Base-by-base conservation (phyloP, 2,797 vertebrate genomes). In the Dicrostonyx torquatus region DNA sequence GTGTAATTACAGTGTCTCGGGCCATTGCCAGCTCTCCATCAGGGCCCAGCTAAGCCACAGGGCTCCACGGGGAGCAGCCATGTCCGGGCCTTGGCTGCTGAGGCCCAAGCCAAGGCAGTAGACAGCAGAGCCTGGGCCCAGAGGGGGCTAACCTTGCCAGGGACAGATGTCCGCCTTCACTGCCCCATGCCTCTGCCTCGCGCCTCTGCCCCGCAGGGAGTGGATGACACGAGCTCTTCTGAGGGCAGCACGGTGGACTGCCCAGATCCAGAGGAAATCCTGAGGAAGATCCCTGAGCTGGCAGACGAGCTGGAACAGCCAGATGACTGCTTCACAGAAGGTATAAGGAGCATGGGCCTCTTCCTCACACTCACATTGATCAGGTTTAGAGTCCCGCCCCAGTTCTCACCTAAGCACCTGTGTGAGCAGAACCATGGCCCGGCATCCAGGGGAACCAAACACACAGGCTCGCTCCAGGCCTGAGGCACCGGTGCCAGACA, bases 241-340 rank as follows among this genome's bases (percentile, higher is more conserved):
- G 99, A 99, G 97, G 99, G 99, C 97, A 99, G 99, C 98, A 99
- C 99, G 0, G 99, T 99, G 97, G 99, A 99, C 98, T 98, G 99
- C 93, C 98, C 97, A 83, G 99, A 99, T n/a, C 98, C 99, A 0
- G 99, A 99, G 55, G 99, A 99, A 58, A 98, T 99, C 34, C 98
- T 99, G 96, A 99, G 98, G 34, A 98, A 99, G 94, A 98, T 98
- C 91, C 98, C 99, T 0, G 99, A 99, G 97, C 98, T 98, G 97
- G 98, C 98, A 0, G 99, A 99, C 15, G 99, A 99, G 87, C 97
- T 98, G 0, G 98, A 99, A 97, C 99, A 99, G n/a, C 99, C 99
- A 0, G 99, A 99, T 1, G 98, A 99, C 96, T 99, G 99, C 96
- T 99, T 99, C 97, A 99, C 99, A 0, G 99, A 99, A 97, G 98